Conservation (phyloP, 2,888 invertebrate species). For the Cheilosia impressa region DNA sequence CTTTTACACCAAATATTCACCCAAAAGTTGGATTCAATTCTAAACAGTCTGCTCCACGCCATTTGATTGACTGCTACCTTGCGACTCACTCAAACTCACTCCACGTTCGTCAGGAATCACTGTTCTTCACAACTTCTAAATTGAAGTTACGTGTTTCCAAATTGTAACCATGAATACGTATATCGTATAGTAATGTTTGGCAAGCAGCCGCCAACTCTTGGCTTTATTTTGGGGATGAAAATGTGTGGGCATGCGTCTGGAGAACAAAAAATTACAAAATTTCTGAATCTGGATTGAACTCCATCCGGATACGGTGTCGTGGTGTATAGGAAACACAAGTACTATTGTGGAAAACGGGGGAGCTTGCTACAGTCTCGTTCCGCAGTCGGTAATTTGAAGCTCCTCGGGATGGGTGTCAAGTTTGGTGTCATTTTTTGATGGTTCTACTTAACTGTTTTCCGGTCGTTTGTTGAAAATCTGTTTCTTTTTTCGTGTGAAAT, state of each 20-base stretch:
- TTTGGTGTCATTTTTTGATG: not conserved
- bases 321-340: not conserved
- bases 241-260: constrained; percentile 3
- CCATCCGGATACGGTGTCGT: not conserved
- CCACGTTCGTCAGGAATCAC: not conserved
- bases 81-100: not conserved
- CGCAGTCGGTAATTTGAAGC: constrained; percentile 5
- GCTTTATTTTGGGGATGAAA: constrained; percentile 6
- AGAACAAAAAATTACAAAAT: not conserved
- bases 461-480: not conserved
- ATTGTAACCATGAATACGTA: not conserved
- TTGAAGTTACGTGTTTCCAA: constrained; percentile 4
- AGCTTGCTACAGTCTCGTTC: not conserved
- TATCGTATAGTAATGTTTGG: not conserved
- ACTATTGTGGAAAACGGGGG: not conserved
- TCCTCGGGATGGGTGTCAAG: constrained; percentile 12
- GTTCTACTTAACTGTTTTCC: not conserved
- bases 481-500: not conserved
- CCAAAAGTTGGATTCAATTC: too few species aligned
- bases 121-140: not conserved
- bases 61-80: not conserved
- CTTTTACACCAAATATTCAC: too few species aligned
- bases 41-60: not conserved
- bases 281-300: constrained; percentile 6
- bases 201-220: not conserved